Evolutionary conservation across 2,113 vertebrate species (phyloP), one percentile per base, ranked within the genome.

Genomic region (Xiphophorus maculatus): DNA sequence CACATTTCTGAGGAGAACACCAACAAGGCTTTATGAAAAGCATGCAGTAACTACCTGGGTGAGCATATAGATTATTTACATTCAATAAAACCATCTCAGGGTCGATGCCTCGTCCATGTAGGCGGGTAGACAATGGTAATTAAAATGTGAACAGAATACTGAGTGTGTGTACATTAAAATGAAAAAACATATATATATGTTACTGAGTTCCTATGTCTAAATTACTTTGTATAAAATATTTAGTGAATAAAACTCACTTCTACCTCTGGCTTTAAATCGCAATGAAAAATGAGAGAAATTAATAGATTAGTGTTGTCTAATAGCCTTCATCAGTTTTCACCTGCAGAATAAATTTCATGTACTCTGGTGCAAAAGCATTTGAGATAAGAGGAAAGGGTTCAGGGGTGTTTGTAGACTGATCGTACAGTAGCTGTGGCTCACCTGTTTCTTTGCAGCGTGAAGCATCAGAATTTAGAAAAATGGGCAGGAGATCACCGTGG

Each of bases 391-490:
- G 27, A 80, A 74, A 84, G 60, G 69, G 54, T 76, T 82, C 22
- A 62, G 0, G 62, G 48, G 64, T 82, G 69, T 74, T 66, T 70
- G 22, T 69, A 69, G 68, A 80, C 48, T 71, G 74, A 84, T 61
- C 30, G 61, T 71, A 82, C 37, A 54, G 63, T 69, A 74, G 61
- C 77, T 76, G 83, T 44, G n/a, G 79, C 69, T 87, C 77, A 63
- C 69, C 62, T 65, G 74, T 74, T 65, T 84, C 66, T 81, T 60
- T 77, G 73, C 70, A 69, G 40, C 30, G 66, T 64, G 69, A 73
- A 81, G 69, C 85, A 83, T 87, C 75, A 78, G 76, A 89, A 85
- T 84, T 86, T 72, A 84, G 74, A 90, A 75, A 84, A 88, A 90
- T 83, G 81, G 64, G 71, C 84, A 81, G 37, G 61, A 82, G 83